Conservation (phyloP, 2,888 invertebrate species). For the Ephialtes manifestator region DNA sequence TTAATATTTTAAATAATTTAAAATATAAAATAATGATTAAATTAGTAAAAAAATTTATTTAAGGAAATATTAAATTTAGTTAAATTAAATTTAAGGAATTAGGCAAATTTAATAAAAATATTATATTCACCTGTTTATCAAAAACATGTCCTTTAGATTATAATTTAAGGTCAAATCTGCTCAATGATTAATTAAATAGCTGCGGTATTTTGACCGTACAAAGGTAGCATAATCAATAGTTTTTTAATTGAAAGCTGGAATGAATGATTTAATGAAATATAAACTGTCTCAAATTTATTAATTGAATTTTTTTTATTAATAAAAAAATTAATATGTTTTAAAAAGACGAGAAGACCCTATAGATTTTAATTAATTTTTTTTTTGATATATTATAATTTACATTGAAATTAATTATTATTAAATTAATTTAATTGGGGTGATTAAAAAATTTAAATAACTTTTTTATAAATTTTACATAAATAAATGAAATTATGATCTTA, state of each 20-base stretch:
- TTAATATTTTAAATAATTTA: constrained; percentile 84
- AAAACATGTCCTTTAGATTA: constrained; percentile 91
- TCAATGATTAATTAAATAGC: constrained; percentile 91
- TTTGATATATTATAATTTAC: neutral
- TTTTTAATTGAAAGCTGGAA: constrained; percentile 93
- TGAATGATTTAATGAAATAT: constrained; percentile 91
- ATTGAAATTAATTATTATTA: constrained; percentile 84
- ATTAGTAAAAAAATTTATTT: constrained; percentile 76
- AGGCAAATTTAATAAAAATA: constrained; percentile 86
- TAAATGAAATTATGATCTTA: constrained; percentile 86
- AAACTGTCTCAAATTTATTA: constrained; percentile 87
- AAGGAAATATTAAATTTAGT: constrained; percentile 69
- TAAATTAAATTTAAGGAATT: constrained; percentile 88
- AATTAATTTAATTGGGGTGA: constrained; percentile 89
- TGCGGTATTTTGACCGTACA: constrained; percentile 93
- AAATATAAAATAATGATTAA: constrained; percentile 81
- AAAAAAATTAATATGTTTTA: constrained; percentile 88
- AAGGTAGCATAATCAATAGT: constrained; percentile 94
- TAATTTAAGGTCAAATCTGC: constrained; percentile 91
- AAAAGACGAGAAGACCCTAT: constrained; percentile 93
- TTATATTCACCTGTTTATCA: constrained; percentile 91
- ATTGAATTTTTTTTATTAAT: constrained; percentile 88
- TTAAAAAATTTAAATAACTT: constrained; percentile 88
- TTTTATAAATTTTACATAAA: constrained; percentile 86
- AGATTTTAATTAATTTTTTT: constrained; percentile 87